These are phyloP conservation scores for Syngnathus acus DNA, from an alignment of 2,797 vertebrate species.

Conservation along the genomic window DNA sequence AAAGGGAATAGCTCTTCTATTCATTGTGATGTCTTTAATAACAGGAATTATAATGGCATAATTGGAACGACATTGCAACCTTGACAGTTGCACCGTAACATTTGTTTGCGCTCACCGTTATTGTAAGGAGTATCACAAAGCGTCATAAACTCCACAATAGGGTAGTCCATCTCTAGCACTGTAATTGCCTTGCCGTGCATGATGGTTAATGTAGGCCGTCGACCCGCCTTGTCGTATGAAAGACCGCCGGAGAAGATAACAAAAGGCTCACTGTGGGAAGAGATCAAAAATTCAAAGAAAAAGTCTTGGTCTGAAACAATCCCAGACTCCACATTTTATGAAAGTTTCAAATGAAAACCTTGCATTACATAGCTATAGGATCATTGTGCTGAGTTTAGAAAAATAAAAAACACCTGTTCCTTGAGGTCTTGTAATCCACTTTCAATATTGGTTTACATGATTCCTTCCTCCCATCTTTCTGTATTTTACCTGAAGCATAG, in stretches of 20 bases:
- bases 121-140: constrained; percentile 95
- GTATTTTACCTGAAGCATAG: constrained; percentile 79
- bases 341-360: background rate
- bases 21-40: background rate
- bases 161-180: constrained; percentile 97
- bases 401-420: constrained; percentile 73
- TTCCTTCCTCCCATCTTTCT: constrained; percentile 92
- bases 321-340: background rate
- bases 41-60: background rate
- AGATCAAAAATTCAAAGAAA: constrained; percentile 17
- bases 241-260: constrained; percentile 93
- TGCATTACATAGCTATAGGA: background rate
- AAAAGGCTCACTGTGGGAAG: constrained; percentile 80
- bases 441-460: constrained; percentile 97
- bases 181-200: constrained; percentile 98
- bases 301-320: too few relatives aligned
- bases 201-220: constrained; percentile 93
- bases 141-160: constrained; percentile 94
- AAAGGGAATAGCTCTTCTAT: background rate
- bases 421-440: constrained; percentile 94
- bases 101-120: constrained; percentile 75
- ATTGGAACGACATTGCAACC: background rate
- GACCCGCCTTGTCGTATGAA: constrained; percentile 90
- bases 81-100: background rate
- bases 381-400: background rate